phyloP scores from a whole-genome alignment of 2,113 vertebrate genomes.

The Aspiorhynchus laticeps region DNA sequence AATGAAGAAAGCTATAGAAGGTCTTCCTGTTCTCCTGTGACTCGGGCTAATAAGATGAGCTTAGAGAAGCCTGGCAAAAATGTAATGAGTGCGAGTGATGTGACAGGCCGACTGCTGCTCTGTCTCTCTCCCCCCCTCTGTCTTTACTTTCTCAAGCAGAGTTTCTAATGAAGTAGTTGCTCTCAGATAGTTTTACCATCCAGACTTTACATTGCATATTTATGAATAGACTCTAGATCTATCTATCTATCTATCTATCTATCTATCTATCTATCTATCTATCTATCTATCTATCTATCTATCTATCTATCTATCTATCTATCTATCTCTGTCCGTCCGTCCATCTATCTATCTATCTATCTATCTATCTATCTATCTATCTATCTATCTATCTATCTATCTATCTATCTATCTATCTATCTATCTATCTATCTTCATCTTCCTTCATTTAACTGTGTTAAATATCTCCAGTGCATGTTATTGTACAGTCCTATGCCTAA shows the following conservation, averaged over 20 bases:
- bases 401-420: background rate
- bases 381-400: background rate
- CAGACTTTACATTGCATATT: background rate
- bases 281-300: background rate
- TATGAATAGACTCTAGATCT: no score
- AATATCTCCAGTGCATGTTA: background rate
- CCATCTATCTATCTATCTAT: background rate
- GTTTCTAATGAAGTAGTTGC: background rate
- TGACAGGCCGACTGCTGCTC: background rate
- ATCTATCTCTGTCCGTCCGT: no score
- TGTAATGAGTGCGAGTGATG: background rate
- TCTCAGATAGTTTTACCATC: background rate
- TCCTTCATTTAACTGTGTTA: background rate
- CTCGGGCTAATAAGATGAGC: constrained; percentile 14
- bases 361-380: background rate
- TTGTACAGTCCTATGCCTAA: background rate
- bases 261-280: background rate
- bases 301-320: background rate
- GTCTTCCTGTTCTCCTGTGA: constrained; percentile 6
- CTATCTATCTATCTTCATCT: background rate
- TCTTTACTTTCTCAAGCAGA: background rate
- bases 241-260: background rate
- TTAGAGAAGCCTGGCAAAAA: constrained; percentile 15
- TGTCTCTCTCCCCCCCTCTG: background rate
- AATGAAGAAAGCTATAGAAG: constrained; percentile 21